Evolutionary conservation across 2,888 invertebrate genomes (phyloP).

Genomic region (Melinaea menophilus): DNA sequence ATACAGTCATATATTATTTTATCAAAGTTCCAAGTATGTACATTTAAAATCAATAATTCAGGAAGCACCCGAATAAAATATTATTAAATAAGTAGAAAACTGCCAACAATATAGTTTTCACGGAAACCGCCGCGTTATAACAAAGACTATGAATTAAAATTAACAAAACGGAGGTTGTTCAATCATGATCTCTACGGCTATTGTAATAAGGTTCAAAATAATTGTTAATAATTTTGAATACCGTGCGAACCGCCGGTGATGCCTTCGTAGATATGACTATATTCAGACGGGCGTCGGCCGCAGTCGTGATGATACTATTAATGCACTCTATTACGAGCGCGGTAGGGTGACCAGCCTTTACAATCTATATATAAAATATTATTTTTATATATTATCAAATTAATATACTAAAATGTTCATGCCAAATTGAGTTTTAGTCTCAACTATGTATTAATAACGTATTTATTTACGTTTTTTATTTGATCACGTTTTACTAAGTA

Average conservation of each 20-base stretch:
- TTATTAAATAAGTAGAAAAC: no score
- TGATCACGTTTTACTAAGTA: no score
- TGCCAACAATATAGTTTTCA: slow-evolving; percentile 14
- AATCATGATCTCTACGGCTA: slow-evolving; percentile 11
- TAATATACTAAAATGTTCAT: no score
- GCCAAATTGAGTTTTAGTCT: no score
- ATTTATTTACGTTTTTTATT: no score
- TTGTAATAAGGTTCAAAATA: slow-evolving; percentile 23
- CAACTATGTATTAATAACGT: no score
- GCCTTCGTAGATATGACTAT: slow-evolving; percentile 47
- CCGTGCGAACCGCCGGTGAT: slow-evolving; percentile 39
- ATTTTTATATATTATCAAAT: no score
- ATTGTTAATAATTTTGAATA: slow-evolving; percentile 14
- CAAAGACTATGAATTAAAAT: slow-evolving; percentile 13
- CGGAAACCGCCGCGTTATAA: slow-evolving; percentile 12
- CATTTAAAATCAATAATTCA: no score
- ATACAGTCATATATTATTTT: no score
- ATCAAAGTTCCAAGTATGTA: no score
- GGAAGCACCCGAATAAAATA: no score
- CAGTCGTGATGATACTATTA: slow-evolving; percentile 58
- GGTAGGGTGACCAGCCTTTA: slow-evolving; percentile 27
- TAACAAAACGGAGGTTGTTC: neutral
- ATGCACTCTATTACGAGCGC: slow-evolving; percentile 39
- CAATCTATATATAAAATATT: slow-evolving; percentile 14
- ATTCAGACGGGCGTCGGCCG: slow-evolving; percentile 41